Conservation (phyloP, 2,888 invertebrate species). For the Chymomyza amoena region DNA sequence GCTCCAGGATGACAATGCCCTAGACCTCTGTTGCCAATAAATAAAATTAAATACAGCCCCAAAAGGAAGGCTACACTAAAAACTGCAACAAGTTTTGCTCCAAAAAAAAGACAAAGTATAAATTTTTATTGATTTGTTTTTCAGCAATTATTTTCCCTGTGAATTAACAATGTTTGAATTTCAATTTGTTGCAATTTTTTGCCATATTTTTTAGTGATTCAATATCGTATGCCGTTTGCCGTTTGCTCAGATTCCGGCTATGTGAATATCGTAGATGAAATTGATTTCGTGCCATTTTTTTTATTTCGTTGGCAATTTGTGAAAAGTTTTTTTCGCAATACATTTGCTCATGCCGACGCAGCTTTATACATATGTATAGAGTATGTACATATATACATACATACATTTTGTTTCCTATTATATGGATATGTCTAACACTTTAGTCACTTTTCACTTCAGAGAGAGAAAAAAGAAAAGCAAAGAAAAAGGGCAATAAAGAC, state of each 20-base stretch:
- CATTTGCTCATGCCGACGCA: not conserved
- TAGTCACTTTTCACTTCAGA: conserved; percentile 43
- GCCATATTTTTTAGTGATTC: not conserved
- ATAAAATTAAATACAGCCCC: too few species aligned
- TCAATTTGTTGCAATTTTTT: too few species aligned
- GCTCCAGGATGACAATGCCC: too few species aligned
- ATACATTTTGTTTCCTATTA: not conserved
- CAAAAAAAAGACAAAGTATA: too few species aligned
- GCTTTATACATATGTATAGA: too few species aligned
- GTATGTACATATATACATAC: not conserved
- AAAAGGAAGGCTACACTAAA: too few species aligned
- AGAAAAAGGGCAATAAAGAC: not conserved
- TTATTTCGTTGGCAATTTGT: not conserved
- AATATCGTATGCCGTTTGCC: not conserved
- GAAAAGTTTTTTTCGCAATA: not conserved
- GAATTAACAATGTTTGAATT: not conserved
- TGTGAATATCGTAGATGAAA: not conserved
- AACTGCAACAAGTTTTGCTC: too few species aligned
- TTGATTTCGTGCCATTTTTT: not conserved
- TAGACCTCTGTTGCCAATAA: too few species aligned
- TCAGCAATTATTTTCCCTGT: not conserved
- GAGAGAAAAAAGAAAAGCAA: not conserved
- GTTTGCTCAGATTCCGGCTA: not conserved
- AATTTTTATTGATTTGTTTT: not conserved
- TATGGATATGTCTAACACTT: conserved; percentile 43